Conservation (phyloP, 2,113 vertebrate genomes). For the Pontoporia blainvillei region DNA sequence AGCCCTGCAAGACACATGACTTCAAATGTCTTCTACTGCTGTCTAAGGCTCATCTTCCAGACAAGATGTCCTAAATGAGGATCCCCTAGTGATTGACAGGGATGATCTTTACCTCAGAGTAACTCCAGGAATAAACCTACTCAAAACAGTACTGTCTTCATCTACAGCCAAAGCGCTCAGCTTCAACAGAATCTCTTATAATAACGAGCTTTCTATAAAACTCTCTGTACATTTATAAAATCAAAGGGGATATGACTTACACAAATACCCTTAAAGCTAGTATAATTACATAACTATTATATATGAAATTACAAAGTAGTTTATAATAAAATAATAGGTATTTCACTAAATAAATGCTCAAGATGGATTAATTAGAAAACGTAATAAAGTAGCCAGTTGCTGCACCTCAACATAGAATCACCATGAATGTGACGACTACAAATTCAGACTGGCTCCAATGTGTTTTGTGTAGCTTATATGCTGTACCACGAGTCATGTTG, state of each 20-base stretch:
- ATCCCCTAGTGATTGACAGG: neutral
- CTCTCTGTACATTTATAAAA: neutral
- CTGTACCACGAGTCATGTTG: fast-evolving
- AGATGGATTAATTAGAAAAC: neutral
- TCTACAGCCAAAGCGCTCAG: no score
- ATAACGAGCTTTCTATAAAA: neutral
- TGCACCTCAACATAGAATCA: neutral
- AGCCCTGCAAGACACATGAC: no score
- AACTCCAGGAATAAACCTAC: neutral
- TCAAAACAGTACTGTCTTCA: neutral
- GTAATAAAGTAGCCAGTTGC: neutral
- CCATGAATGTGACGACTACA: neutral
- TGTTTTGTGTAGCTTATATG: no score
- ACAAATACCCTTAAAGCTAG: neutral
- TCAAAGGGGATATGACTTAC: neutral
- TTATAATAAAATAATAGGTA: neutral
- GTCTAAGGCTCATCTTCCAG: no score
- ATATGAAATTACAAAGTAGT: neutral
- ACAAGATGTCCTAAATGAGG: neutral
- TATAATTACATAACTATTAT: neutral
- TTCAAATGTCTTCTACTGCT: neutral
- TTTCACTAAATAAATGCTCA: neutral
- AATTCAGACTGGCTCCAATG: neutral
- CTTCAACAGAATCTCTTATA: neutral
- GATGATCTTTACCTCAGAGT: neutral